phyloP scores from a whole-genome alignment of 92 coral and sea anemone species.

The Palythoa grandiflora region DNA sequence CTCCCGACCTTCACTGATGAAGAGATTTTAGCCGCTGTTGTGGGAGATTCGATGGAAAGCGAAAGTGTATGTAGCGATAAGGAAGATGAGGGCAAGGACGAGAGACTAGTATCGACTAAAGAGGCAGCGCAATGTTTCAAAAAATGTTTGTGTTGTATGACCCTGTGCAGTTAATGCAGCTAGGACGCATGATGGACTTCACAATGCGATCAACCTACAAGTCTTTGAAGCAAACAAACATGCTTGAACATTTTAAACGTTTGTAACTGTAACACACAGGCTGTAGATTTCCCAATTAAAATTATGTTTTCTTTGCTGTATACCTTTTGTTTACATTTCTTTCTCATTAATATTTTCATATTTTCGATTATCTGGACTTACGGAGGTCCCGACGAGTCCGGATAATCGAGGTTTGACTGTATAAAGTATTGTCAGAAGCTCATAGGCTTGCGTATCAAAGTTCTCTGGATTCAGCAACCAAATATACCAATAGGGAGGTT shows the following conservation, averaged over 20 bases:
- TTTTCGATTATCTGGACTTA: too few species aligned
- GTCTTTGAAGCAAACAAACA: neutral
- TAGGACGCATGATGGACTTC: too few species aligned
- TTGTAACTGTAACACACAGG: too few species aligned
- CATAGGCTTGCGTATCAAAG: constrained; percentile 46
- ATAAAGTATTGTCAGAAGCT: constrained; percentile 51
- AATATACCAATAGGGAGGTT: constrained; percentile 16
- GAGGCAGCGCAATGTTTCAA: constrained; percentile 26
- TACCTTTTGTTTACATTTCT: too few species aligned
- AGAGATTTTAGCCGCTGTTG: constrained; percentile 50
- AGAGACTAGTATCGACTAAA: neutral
- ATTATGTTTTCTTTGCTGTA: too few species aligned
- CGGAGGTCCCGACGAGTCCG: too few species aligned
- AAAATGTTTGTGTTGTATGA: constrained; percentile 21
- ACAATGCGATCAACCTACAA: too few species aligned
- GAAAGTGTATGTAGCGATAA: constrained; percentile 40
- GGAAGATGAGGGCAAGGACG: constrained; percentile 46
- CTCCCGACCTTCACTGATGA: constrained; percentile 41
- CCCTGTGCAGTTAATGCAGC: too few species aligned
- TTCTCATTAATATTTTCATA: too few species aligned
- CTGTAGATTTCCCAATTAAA: too few species aligned
- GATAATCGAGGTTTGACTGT: too few species aligned
- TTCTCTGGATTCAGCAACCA: constrained; percentile 58
- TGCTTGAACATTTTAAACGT: neutral
- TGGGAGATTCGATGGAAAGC: constrained; percentile 16